Base-by-base conservation (phyloP, 2,888 invertebrate genomes). In the Leucania comma region DNA sequence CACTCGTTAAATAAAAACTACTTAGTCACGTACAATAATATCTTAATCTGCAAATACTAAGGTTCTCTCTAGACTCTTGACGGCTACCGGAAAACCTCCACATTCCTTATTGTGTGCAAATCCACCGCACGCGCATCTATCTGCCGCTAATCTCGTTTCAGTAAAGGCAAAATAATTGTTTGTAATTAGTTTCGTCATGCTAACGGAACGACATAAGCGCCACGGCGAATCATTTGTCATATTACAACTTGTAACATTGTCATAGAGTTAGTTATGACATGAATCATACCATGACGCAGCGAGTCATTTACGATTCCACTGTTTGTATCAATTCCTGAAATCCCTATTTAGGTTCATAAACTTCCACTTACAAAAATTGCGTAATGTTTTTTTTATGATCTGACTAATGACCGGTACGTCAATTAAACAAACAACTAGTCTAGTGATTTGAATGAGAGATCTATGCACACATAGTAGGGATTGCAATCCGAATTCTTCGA, bases 51-150 rank as follows among this genome's bases (percentile, higher is more conserved):
- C 38, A 48, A 29, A 59, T 17, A 14, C 57, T 57, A 26, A 26
- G 8, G 57, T 35, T 35, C 17, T 42, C 2, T 42, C 22, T 22
- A 57, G 22, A 35, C 48, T 67, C 22, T 50, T 24, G n/a, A 58
- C 56, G 17, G 50, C 50, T 65, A 80, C 68, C 71, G 68, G 68
- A 68, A 75, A 83, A 72, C 72, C 61, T 63, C 64, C 56, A 74
- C 75, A 76, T 68, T 74, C 58, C 50, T 73, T 67, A 82, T 78
- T 84, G 73, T 84, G 80, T 84, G 83, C 78, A 82, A 83, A 83
- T 83, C 70, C 66, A 66, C 50, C 58, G 42, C 70, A 74, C 51
- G 66, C 69, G 70, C 58, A 65, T 68, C 69, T 75, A 82, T 82
- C 82, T 73, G 59, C 63, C 38, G 54, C 68, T 79, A 75, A 83